phyloP scores from a whole-genome alignment of 2,113 vertebrate genomes.

The Periophthalmodon schlosseri region DNA sequence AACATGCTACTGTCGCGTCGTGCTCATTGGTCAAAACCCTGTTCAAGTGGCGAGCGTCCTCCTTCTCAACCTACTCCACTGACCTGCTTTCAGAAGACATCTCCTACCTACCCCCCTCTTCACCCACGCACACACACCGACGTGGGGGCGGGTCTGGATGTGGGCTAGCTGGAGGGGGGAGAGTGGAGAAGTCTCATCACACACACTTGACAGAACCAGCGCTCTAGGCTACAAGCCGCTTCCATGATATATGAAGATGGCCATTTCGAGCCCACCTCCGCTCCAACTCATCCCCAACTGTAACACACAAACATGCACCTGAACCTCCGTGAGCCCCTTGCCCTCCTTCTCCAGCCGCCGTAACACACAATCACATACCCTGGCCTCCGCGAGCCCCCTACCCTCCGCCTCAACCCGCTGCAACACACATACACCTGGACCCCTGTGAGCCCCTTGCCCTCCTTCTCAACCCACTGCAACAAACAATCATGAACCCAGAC shows the following conservation, averaged over 20 bases:
- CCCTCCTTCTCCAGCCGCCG: constrained; percentile 8
- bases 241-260: constrained; percentile 72
- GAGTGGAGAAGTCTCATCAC: constrained; percentile 64
- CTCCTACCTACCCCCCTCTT: background rate
- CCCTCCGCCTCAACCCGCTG: no score
- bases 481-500: constrained; percentile 50
- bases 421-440: no score
- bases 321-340: constrained; percentile 10
- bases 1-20: background rate
- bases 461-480: constrained; percentile 7
- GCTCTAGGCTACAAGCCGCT: constrained; percentile 65
- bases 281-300: constrained; percentile 48
- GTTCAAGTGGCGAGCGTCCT: background rate
- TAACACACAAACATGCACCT: constrained; percentile 7
- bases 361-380: no score
- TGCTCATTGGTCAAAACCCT: background rate
- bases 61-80: constrained; percentile 47
- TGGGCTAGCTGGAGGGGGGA: constrained; percentile 19
- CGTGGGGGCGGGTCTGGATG: background rate
- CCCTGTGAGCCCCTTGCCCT: background rate
- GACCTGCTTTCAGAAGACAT: constrained; percentile 61
- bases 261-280: constrained; percentile 50
- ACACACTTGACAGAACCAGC: constrained; percentile 72
- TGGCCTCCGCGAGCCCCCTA: background rate
- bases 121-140: background rate